Base-by-base conservation (phyloP, 2,797 vertebrate species). In the Onychomys leucogaster region DNA sequence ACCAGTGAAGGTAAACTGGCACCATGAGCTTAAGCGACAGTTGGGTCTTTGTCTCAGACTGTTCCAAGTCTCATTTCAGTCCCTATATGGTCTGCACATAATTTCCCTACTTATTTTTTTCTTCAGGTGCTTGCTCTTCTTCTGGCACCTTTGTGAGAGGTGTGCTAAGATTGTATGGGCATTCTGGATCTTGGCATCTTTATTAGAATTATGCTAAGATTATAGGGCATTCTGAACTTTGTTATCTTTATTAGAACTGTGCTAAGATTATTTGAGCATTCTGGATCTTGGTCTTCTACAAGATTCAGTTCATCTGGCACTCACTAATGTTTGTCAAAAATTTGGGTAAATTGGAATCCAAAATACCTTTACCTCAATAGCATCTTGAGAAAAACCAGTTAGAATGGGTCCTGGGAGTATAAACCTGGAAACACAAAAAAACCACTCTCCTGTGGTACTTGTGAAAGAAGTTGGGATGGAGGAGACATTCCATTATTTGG, bases 21-120 rank as follows among this genome's bases (percentile, higher is more conserved):
- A 52, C 46, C 78, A 65, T 49, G 73, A 91, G 87, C 94, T 67
- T 2, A 92, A 63, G 63, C 27, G 14, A 55, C 69, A 52, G 37
- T 93, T 77, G 87, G 9, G 81, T 87, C 17, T 84, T 0, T 34
- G 37, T 94, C 32, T 75, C 63, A 76, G 67, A 67, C 12, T 52
- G 43, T 46, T 43, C 52, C 11, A 37, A 89, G 55, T 85, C 37
- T 84, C 59, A 32, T 46, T 37, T 91, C 27, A 89, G 43, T 27
- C 41, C 27, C 55, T 19, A n/a, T 69, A 69, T 57, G 81, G 5
- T 37, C 27, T 37, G 14, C 37, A 55, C 67, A 17, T 57, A 16
- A 23, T 73, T 80, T 96, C 82, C 29, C 13, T 23, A 19, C 46
- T 78, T 82, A 49, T 87, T 83, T 94, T 3, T 92, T 82, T 83